Percentiles rank a stretch among this genome's conserved stretches.
phyloP scores from a whole-genome alignment of 2,888 invertebrate genomes.

The Drosophila pseudotalamancana region DNA sequence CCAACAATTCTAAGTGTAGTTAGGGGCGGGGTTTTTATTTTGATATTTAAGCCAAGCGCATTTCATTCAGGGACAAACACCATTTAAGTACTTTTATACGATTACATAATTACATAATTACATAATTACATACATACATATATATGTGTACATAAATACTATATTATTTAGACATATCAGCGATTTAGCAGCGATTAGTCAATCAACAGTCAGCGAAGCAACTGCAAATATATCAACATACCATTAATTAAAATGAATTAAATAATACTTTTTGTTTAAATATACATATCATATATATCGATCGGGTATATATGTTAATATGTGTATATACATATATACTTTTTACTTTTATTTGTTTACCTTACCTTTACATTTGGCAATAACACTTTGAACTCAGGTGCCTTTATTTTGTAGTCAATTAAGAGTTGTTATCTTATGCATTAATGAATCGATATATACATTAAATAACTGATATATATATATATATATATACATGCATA shows the following conservation, averaged over 20 bases:
- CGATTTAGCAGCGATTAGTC: slow-evolving; percentile 36
- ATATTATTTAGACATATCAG: slow-evolving; percentile 40
- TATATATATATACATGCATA: slow-evolving; percentile 7
- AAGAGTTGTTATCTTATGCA: slow-evolving; percentile 80
- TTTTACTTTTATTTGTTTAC: slow-evolving; percentile 30
- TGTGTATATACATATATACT: slow-evolving; percentile 23
- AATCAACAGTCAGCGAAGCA: slow-evolving; percentile 40
- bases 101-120: slow-evolving; percentile 17
- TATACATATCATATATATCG: slow-evolving; percentile 13
- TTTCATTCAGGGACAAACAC: slow-evolving; percentile 77
- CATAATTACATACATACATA: background rate
- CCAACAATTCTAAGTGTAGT: slow-evolving; percentile 48
- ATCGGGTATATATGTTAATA: slow-evolving; percentile 7
- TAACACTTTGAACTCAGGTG: slow-evolving; percentile 82
- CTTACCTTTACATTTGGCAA: slow-evolving; percentile 67
- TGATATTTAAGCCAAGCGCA: slow-evolving; percentile 54
- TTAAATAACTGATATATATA: slow-evolving; percentile 9
- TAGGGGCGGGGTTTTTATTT: slow-evolving; percentile 12
- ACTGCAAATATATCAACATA: slow-evolving; percentile 60
- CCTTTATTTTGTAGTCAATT: slow-evolving; percentile 82
- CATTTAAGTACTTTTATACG: slow-evolving; percentile 72
- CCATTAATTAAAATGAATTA: slow-evolving; percentile 71
- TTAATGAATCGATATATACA: slow-evolving; percentile 56
- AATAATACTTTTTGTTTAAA: slow-evolving; percentile 36
- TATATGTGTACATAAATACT: slow-evolving; percentile 27